These are phyloP conservation scores for Sarcophaga peregrina DNA, from an alignment of 1,140 invertebrate species.

Conservation along the genomic window DNA sequence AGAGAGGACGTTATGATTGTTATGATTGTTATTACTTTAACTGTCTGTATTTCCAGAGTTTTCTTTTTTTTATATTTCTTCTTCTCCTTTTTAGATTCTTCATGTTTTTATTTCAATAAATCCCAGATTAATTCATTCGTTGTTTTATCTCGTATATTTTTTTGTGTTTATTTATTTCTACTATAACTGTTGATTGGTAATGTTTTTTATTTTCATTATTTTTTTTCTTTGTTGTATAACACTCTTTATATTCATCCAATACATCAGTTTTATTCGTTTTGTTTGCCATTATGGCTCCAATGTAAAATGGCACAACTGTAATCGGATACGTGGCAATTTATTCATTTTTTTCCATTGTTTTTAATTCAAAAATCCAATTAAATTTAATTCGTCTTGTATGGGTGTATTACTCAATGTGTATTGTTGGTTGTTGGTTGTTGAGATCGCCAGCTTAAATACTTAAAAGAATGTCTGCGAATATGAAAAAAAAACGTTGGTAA, in stretches of 20 bases:
- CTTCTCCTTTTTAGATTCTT: background rate
- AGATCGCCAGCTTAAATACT: background rate
- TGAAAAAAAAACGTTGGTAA: background rate
- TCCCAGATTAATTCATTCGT: constrained; percentile 19
- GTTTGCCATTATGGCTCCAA: background rate
- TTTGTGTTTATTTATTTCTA: background rate
- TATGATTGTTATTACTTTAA: no score
- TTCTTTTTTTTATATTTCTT: background rate
- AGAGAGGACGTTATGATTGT: no score
- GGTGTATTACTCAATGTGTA: background rate
- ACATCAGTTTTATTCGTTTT: background rate
- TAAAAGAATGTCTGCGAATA: background rate
- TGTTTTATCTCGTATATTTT: background rate
- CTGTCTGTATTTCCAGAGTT: background rate
- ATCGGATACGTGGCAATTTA: constrained; percentile 10
- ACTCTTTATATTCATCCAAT: background rate
- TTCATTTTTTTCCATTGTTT: constrained; percentile 20
- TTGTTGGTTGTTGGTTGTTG: background rate
- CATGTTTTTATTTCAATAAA: constrained; percentile 15
- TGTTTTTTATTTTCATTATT: background rate
- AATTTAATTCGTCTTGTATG: constrained; percentile 23
- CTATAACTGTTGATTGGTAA: constrained; percentile 12
- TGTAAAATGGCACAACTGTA: constrained; percentile 22
- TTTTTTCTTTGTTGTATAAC: background rate
- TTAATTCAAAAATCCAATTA: constrained; percentile 27